A percentile compares a stretch with the other conserved stretches of the same genome.
These are phyloP conservation scores for Meganola albula DNA, from an alignment of 2,888 invertebrate genomes.

Conservation along the genomic window DNA sequence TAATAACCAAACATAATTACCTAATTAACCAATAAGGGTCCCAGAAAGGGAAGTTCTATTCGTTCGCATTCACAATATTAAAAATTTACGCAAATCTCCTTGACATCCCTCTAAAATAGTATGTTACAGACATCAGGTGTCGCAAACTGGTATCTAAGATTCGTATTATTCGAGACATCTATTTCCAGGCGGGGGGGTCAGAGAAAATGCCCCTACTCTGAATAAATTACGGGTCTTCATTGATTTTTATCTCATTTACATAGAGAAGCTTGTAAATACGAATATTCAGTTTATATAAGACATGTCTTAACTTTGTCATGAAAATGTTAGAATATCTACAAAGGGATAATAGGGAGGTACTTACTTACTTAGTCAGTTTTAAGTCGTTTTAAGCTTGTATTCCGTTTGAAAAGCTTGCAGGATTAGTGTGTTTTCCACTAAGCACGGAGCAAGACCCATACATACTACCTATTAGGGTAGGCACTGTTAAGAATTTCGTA, in stretches of 20 bases:
- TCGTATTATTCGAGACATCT: slow-evolving; percentile 68
- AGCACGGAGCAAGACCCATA: too few species aligned
- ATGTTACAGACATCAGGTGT: slow-evolving; percentile 65
- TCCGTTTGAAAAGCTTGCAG: too few species aligned
- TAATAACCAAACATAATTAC: too few species aligned
- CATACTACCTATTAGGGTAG: too few species aligned
- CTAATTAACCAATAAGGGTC: too few species aligned
- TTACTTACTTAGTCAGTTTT: too few species aligned
- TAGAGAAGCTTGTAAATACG: slow-evolving; percentile 30
- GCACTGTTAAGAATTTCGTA: too few species aligned
- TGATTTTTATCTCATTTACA: slow-evolving; percentile 42
- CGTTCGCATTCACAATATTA: slow-evolving; percentile 15
- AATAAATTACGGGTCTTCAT: slow-evolving; percentile 64
- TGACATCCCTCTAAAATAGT: slow-evolving; percentile 41
- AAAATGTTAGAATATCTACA: too few species aligned
- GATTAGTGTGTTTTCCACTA: too few species aligned
- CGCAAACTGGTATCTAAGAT: slow-evolving; percentile 60
- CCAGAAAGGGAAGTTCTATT: slow-evolving; percentile 14
- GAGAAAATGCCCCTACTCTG: slow-evolving; percentile 55
- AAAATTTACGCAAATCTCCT: slow-evolving; percentile 45
- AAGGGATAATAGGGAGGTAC: too few species aligned
- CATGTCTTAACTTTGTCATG: slow-evolving; percentile 20
- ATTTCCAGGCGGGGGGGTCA: slow-evolving; percentile 49
- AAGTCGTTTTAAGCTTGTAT: too few species aligned
- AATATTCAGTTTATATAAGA: slow-evolving; percentile 21